These are phyloP conservation scores for Irena cyanogastra DNA, from an alignment of 2,113 vertebrate genomes.

Conservation along the genomic window DNA sequence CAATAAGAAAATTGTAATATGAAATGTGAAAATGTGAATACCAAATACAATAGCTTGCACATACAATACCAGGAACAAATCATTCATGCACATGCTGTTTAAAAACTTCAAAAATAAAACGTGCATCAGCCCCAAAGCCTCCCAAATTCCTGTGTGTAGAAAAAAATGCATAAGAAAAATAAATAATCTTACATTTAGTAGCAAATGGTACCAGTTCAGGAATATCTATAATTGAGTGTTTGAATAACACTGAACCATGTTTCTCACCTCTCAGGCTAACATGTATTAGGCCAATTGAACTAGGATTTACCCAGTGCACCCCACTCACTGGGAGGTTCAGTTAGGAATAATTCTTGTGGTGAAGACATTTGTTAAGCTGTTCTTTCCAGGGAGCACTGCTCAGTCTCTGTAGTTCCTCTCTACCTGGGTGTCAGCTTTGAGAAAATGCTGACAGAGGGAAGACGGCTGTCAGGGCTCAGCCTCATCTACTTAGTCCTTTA, in stretches of 20 bases:
- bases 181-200: neutral
- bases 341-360: neutral
- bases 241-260: neutral
- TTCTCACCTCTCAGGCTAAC: neutral
- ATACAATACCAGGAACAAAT: neutral
- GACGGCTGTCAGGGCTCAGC: neutral
- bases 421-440: neutral
- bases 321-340: neutral
- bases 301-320: neutral
- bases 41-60: neutral
- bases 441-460: neutral
- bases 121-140: neutral
- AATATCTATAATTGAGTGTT: neutral
- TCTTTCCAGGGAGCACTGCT: neutral
- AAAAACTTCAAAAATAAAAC: neutral
- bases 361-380: neutral
- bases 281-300: neutral
- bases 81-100: neutral
- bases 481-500: neutral
- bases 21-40: neutral
- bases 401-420: neutral
- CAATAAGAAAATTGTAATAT: neutral
- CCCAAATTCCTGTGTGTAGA: neutral
- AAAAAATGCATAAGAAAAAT: neutral
- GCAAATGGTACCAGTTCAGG: neutral